Base-by-base conservation (phyloP, 2,888 invertebrate genomes). In the Parnassius apollo region DNA sequence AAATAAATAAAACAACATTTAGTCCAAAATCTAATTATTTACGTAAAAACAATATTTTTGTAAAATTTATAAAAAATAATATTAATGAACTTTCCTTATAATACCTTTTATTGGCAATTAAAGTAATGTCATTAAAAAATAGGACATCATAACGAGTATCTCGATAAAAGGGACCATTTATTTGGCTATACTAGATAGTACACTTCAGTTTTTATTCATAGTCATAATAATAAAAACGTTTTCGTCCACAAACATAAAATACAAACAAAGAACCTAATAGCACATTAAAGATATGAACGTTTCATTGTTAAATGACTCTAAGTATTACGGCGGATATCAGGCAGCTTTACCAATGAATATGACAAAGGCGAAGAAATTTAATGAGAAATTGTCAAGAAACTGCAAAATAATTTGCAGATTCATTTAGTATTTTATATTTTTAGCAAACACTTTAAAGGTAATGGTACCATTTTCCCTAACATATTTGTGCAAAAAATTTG, bases 211-310 rank as follows among this genome's bases (percentile, higher is more conserved):
- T 80, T 83, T 82, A 78, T 75, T 65, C 67, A 63, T 48, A 64
- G 80, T 75, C 77, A 80, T 83, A 79, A 80, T 80, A 80, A 77
- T 83, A 83, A 83, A 85, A 79, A 73, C 61, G 71, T 78, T 77
- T 78, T 66, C 76, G 75, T 73, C 75, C 75, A 44, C 35, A 75
- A 70, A 75, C 71, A 68, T 77, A 81, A 81, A 80, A 75, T 66
- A 77, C 74, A 77, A 81, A 76, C 68, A 76, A 68, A 69, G 70
- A 69, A 75, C 76, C 71, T 82, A 81, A 88, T 81, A 76, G 82
- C 71, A 76, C 83, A 83, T 87, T 83, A 86, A 87, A 86, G 71
- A 81, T 83, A 81, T 80, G 80, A 77, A 74, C 76, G 72, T 77
- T 81, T 76, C 71, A 75, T 76, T 78, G 76, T 77, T 80, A 77